Evolutionary conservation across 2,113 vertebrate genomes (phyloP), one percentile per base, ranked within the genome.

Genomic region (Nyctereutes procyonoides): DNA sequence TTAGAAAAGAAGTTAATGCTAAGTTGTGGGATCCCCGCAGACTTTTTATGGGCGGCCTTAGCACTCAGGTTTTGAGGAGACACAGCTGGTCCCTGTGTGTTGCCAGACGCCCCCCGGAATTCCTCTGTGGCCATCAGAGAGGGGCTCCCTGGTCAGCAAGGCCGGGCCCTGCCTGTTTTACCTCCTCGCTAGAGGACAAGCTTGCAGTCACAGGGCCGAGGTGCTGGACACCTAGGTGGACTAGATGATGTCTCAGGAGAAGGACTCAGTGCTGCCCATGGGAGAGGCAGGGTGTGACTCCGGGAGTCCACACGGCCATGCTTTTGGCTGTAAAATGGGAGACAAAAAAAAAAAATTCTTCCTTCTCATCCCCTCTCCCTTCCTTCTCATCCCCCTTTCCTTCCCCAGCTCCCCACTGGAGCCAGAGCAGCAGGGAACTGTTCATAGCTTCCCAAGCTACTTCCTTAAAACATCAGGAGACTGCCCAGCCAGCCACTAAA

Each of bases 111-210:
- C 3, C 15, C 58, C 26, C 48, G 19, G 55, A 8, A 3, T 38
- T 24, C 69, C 58, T 5, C 6, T 30, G 38, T 26, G 43, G 43
- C 4, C 12, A 0, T 43, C 9, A 0, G 0, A 10, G 67, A 51
- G 26, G 1, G 3, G 14, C 5, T 22, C 24, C 0, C 9, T 8
- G 5, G 74, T 15, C 80, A 9, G 1, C 30, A 0, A 0, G 35
- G 76, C 13, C n/a, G 2, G 0, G 9, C 17, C 80, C 48, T 0
- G 2, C 9, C 19, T 9, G 14, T 12, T 5, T 1, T 2, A 1
- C 51, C 5, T 28, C 92, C 79, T 35, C 15, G 20, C 32, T 3
- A 5, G 11, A 0, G 76, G 90, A 13, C 3, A 73, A 12, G 22
- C 74, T 62, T 14, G 10, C 43, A 14, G 77, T 8, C 82, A 15